Conservation (phyloP, 2,113 vertebrate genomes). For the Neodontobutis hainanensis region DNA sequence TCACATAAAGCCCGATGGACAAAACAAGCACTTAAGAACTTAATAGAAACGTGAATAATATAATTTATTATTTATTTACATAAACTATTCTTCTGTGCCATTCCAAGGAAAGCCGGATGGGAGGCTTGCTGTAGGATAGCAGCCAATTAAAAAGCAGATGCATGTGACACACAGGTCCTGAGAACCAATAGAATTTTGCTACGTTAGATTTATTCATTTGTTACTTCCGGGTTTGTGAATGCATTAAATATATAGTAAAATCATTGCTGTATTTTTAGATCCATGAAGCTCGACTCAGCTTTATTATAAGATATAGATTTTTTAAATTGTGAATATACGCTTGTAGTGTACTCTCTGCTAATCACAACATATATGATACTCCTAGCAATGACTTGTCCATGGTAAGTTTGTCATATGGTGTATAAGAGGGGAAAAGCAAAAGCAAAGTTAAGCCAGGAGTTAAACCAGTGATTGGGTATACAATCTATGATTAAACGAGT, state of each 20-base stretch:
- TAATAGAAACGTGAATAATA: not conserved
- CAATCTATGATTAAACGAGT: not conserved
- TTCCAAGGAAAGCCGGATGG: constrained; percentile 22
- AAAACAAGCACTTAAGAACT: not conserved
- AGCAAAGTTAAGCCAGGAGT: too few relatives aligned
- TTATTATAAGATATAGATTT: too few relatives aligned
- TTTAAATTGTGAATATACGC: too few relatives aligned
- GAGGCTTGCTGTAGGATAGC: not conserved
- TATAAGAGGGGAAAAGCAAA: too few relatives aligned
- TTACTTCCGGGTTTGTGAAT: constrained; percentile 10
- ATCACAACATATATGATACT: too few relatives aligned
- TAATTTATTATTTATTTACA: constrained; percentile 9
- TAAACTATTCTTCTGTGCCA: constrained; percentile 22
- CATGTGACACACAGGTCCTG: constrained; percentile 10
- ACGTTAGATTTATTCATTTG: constrained; percentile 26
- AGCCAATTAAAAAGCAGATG: constrained; percentile 52
- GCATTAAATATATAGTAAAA: not conserved
- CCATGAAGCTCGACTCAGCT: too few relatives aligned
- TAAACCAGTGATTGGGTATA: too few relatives aligned
- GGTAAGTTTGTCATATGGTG: too few relatives aligned
- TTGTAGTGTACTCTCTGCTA: too few relatives aligned
- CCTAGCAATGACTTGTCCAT: too few relatives aligned
- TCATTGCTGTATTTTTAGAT: not conserved
- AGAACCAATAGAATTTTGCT: constrained; percentile 42
- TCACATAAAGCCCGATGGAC: not conserved